Evolutionary conservation across 1,140 invertebrate genomes (phyloP).

Genomic region (Trachymyrmex cornetzi): DNA sequence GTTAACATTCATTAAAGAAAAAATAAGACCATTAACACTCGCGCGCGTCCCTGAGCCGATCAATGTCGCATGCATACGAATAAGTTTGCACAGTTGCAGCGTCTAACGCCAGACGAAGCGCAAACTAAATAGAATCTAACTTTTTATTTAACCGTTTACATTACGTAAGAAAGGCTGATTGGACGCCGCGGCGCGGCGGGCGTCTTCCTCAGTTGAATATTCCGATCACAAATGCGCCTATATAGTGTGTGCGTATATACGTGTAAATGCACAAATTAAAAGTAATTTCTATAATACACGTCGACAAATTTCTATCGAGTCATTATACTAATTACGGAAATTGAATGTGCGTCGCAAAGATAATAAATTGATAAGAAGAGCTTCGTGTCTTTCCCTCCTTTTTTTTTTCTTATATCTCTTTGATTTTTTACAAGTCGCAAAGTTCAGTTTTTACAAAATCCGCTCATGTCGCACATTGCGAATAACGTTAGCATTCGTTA

Average conservation of each 20-base stretch:
- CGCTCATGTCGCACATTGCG: not conserved
- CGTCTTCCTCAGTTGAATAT: too few relatives aligned
- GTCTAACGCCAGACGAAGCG: not conserved
- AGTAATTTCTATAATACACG: not conserved
- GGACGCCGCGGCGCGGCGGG: too few relatives aligned
- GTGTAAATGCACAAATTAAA: not conserved
- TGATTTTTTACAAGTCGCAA: not conserved
- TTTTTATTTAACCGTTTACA: slow-evolving; percentile 6
- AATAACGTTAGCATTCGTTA: slow-evolving; percentile 44
- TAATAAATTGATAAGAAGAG: not conserved
- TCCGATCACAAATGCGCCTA: too few relatives aligned
- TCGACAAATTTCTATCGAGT: not conserved
- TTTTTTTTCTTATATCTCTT: too few relatives aligned
- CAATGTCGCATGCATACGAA: slow-evolving; percentile 52
- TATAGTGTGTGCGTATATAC: not conserved
- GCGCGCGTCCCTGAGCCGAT: slow-evolving; percentile 36
- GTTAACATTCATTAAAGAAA: slow-evolving; percentile 52
- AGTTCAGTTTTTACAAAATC: not conserved
- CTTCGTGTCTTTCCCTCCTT: too few relatives aligned
- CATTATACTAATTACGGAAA: not conserved
- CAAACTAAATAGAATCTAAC: not conserved
- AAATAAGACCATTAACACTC: slow-evolving; percentile 51
- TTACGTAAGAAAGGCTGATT: not conserved
- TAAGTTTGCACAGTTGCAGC: slow-evolving; percentile 27
- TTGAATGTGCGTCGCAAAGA: not conserved